A percentile compares a stretch with the other conserved stretches of the same genome.
Evolutionary conservation across 1,140 invertebrate genomes (phyloP).

Genomic region (Nephila pilipes): DNA sequence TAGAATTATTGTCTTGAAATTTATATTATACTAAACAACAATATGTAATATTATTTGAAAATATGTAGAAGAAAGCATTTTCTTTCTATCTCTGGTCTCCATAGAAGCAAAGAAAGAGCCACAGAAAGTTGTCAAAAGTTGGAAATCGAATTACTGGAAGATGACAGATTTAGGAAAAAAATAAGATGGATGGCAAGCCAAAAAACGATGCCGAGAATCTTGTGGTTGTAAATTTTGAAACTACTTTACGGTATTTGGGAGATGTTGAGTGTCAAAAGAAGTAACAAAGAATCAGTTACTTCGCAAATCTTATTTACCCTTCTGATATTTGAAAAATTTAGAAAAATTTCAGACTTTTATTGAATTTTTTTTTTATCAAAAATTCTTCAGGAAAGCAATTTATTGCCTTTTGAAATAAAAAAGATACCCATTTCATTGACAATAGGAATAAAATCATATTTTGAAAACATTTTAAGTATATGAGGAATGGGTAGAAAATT

Average conservation of each 20-base stretch:
- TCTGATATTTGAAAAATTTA: neutral
- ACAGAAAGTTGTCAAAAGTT: slow-evolving; percentile 3
- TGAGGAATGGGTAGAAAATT: no score
- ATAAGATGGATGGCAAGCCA: neutral
- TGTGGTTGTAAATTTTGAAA: neutral
- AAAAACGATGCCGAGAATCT: neutral
- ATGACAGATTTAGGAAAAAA: neutral
- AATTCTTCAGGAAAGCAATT: neutral
- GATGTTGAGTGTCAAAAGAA: neutral
- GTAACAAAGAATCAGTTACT: neutral
- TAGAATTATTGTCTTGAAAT: no score
- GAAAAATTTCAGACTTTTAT: neutral
- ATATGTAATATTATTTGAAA: no score
- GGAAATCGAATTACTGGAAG: neutral
- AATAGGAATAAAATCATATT: neutral
- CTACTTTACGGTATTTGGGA: neutral
- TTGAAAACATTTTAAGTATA: no score
- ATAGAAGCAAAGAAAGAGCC: neutral
- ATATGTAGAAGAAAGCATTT: no score
- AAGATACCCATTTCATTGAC: neutral
- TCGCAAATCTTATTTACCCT: no score
- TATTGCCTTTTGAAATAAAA: neutral
- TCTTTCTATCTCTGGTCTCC: no score
- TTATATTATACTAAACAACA: no score
- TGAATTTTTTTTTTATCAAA: neutral